phyloP scores from a whole-genome alignment of 2,888 invertebrate species.

The Smittia aterrima region DNA sequence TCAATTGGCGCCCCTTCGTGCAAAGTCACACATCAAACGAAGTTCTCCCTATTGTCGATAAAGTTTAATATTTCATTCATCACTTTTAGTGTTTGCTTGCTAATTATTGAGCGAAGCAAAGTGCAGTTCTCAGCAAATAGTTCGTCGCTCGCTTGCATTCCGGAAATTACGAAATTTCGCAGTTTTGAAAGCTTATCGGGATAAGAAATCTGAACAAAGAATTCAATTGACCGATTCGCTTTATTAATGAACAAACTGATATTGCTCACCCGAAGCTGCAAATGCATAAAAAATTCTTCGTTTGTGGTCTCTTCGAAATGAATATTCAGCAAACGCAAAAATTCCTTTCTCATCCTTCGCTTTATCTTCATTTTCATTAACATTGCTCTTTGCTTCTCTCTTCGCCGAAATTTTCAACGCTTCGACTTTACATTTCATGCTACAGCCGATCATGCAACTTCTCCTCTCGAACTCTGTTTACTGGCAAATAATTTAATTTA shows the following conservation, averaged over 20 bases:
- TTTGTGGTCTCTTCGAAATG: conserved; percentile 34
- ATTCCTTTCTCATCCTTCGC: conserved; percentile 37
- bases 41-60: too few relatives aligned
- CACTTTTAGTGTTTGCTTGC: too few relatives aligned
- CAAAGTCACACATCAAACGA: too few relatives aligned
- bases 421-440: conserved; percentile 2
- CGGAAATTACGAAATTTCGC: too few relatives aligned
- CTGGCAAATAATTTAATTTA: conserved; percentile 38
- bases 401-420: not conserved
- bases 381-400: not conserved
- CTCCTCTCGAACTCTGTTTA: not conserved
- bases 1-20: too few relatives aligned
- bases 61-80: too few relatives aligned
- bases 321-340: conserved; percentile 13
- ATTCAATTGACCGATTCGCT: conserved; percentile 26
- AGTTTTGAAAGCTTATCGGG: too few relatives aligned
- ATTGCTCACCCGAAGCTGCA: conserved; percentile 9
- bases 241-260: conserved; percentile 16
- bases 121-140: too few relatives aligned
- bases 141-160: too few relatives aligned
- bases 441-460: not conserved
- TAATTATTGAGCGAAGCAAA: too few relatives aligned
- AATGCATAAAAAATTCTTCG: conserved; percentile 24
- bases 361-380: conserved; percentile 8
- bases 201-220: not conserved